Conservation (phyloP, 2,888 invertebrate genomes). For the Cryptocephalus primarius region DNA sequence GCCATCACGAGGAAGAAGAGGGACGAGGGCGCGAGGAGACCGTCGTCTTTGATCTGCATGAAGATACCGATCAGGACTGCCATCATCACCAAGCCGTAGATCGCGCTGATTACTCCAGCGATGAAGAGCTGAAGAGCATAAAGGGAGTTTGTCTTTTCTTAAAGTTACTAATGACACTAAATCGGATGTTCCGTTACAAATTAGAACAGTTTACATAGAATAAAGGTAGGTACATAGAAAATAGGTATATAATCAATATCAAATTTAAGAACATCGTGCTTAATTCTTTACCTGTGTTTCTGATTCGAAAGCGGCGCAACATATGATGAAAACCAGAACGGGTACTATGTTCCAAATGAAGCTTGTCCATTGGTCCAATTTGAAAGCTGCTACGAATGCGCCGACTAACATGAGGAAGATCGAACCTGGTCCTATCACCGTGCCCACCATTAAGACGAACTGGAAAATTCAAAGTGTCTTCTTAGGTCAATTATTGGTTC, state of each 20-base stretch:
- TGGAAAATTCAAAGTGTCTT: conserved; percentile 46
- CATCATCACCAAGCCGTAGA: conserved; percentile 80
- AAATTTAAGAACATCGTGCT: no score
- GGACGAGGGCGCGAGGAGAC: conserved; percentile 70
- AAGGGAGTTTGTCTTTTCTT: not conserved
- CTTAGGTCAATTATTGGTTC: conserved; percentile 1
- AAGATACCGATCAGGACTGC: conserved; percentile 72
- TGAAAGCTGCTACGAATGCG: conserved; percentile 68
- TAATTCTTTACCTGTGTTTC: conserved; percentile 48
- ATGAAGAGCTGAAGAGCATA: conserved; percentile 46
- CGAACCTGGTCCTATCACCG: conserved; percentile 71
- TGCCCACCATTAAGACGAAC: conserved; percentile 58
- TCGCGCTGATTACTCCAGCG: conserved; percentile 64
- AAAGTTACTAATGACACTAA: not conserved
- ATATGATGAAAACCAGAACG: conserved; percentile 50
- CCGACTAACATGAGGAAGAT: conserved; percentile 77
- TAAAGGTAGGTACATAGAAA: no score
- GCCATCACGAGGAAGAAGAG: conserved; percentile 64
- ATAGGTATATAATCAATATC: no score
- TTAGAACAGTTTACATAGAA: no score
- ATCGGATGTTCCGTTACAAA: no score
- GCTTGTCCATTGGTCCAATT: conserved; percentile 55
- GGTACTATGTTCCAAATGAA: conserved; percentile 59
- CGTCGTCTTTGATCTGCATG: conserved; percentile 68
- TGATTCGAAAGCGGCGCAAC: conserved; percentile 58